Evolutionary conservation across 2,888 invertebrate genomes (phyloP), one percentile per base, ranked within the genome.

Genomic region (Acanthosepion lycidas): DNA sequence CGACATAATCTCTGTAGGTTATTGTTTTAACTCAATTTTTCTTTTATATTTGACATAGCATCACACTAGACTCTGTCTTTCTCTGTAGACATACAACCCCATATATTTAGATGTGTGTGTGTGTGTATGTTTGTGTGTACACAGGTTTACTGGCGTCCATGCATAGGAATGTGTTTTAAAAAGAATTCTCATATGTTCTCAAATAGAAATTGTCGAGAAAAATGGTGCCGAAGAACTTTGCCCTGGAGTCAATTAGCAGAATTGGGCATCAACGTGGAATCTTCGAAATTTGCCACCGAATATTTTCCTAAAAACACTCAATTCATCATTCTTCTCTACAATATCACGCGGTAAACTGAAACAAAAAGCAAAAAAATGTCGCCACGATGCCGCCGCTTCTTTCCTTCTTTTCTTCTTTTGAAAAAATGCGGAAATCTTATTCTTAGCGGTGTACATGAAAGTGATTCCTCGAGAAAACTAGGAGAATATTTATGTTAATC

Each of bases 211-310:
- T 78, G n/a, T 33, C n/a, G 15, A n/a, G n/a, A n/a, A 33, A 78
- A 78, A 78, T 78, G 78, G 78, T 78, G n/a, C 78, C 78, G 33
- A 78, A 33, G 78, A 78, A 78, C 78, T 78, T 78, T 78, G 78
- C 78, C 78, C 78, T 78, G 78, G 78, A 78, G 78, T 15, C 78
- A 78, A 78, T 78, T 78, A 78, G 78, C 78, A 78, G 78, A 78
- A 78, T 12, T 78, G 78, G 33, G n/a, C 78, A 78, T 78, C 78
- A 78, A 33, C 78, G 33, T 33, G 78, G 78, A 78, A 78, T 78
- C 33, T 33, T 12, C 33, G 78, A 78, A 33, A 78, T 78, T 78
- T 78, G n/a, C 78, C 78, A 78, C n/a, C 12, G 78, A 78, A 78
- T 78, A 12, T n/a, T 78, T n/a, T 78, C 78, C 78, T 78, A 5